Conservation (phyloP, 2,797 vertebrate species). For the Chiroxiphia lanceolata region DNA sequence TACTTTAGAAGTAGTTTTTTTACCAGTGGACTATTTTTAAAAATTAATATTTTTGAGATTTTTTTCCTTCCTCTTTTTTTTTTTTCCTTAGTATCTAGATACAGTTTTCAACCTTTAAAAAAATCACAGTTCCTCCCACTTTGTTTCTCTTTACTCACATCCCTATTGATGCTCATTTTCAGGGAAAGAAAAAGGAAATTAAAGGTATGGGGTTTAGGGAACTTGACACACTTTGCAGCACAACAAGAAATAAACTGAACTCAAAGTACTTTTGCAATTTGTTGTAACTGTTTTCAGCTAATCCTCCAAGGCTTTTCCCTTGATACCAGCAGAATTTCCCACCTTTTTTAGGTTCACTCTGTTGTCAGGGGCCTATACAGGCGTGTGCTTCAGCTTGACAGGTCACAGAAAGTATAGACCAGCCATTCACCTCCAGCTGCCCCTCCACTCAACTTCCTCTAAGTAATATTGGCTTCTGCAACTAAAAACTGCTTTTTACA, state of each 20-base stretch:
- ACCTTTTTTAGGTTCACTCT: constrained; percentile 1
- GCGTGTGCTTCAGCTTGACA: constrained; percentile 24
- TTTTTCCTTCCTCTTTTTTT: background rate
- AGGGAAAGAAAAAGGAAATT: background rate
- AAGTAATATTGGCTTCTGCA: constrained; percentile 59
- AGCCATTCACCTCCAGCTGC: constrained; percentile 65
- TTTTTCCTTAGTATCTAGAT: background rate
- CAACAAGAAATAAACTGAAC: constrained; percentile 28
- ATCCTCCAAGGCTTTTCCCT: constrained; percentile 15
- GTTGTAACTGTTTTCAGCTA: constrained; percentile 41
- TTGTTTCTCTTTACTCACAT: background rate
- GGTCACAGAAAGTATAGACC: constrained; percentile 67
- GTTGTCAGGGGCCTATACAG: background rate
- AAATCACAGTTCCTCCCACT: background rate
- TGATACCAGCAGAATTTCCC: constrained; percentile 24
- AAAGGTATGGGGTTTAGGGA: background rate
- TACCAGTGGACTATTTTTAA: background rate
- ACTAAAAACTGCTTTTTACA: constrained; percentile 64
- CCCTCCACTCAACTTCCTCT: constrained; percentile 58
- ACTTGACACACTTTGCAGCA: constrained; percentile 3
- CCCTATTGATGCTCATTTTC: background rate
- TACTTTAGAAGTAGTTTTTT: background rate
- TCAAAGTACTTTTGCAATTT: background rate
- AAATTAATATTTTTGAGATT: background rate
- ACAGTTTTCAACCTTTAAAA: background rate